Conservation (phyloP, 2,888 invertebrate species). For the Rhingia rostrata region DNA sequence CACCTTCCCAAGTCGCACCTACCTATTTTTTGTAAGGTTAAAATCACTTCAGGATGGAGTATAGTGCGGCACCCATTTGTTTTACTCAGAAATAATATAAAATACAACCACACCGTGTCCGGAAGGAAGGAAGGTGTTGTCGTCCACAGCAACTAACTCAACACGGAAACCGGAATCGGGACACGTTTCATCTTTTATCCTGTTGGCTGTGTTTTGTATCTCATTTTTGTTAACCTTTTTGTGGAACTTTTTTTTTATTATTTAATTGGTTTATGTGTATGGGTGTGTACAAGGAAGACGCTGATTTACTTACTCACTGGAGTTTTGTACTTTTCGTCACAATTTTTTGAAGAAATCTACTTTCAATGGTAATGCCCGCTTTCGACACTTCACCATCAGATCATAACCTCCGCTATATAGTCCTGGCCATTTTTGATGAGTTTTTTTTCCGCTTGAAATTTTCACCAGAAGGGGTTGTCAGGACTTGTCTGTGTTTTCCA, state of each 20-base stretch:
- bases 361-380: slow-evolving; percentile 17
- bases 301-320: slow-evolving; percentile 44
- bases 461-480: slow-evolving; percentile 12
- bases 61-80: slow-evolving; percentile 30
- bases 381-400: slow-evolving; percentile 1
- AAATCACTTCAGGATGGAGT: neutral
- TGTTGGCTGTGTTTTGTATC: slow-evolving; percentile 1
- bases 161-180: slow-evolving; percentile 11
- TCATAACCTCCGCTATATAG: slow-evolving; percentile 1
- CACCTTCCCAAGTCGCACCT: slow-evolving; percentile 15
- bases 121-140: slow-evolving; percentile 46
- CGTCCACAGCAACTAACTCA: slow-evolving; percentile 30
- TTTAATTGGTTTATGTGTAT: neutral
- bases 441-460: slow-evolving; percentile 20
- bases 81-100: slow-evolving; percentile 46
- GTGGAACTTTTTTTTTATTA: neutral
- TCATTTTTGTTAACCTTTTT: slow-evolving; percentile 11
- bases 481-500: neutral
- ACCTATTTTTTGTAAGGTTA: slow-evolving; percentile 3
- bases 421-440: slow-evolving; percentile 24
- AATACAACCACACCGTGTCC: slow-evolving; percentile 21
- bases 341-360: slow-evolving; percentile 9
- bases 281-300: neutral
- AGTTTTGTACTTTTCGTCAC: slow-evolving; percentile 51
- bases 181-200: slow-evolving; percentile 42